Evolutionary conservation across 2,113 vertebrate genomes (phyloP).

Genomic region (Dromaius novaehollandiae): DNA sequence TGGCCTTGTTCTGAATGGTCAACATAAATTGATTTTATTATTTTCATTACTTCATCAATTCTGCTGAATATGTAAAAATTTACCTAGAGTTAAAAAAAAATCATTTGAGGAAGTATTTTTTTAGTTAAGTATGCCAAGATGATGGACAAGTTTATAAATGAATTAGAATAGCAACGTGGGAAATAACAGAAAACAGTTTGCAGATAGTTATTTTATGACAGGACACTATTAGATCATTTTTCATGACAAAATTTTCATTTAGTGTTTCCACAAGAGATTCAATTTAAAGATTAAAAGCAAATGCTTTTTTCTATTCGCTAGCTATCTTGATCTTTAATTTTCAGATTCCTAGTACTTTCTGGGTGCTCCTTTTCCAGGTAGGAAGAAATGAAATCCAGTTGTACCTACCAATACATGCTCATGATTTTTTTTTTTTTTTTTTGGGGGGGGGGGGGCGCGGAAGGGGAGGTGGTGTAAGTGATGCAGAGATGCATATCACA

Average conservation of each 20-base stretch:
- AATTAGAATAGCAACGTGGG: background rate
- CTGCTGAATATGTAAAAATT: background rate
- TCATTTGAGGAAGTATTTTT: background rate
- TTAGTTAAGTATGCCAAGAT: background rate
- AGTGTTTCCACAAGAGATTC: background rate
- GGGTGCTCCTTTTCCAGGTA: background rate
- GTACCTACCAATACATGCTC: accelerated
- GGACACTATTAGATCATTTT: background rate
- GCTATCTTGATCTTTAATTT: background rate
- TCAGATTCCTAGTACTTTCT: background rate
- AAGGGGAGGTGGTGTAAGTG: background rate
- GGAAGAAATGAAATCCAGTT: background rate
- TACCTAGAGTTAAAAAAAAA: background rate
- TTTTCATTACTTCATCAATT: background rate
- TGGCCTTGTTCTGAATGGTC: background rate
- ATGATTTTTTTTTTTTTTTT: background rate
- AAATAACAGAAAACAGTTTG: constrained; percentile 17
- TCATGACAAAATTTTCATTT: background rate
- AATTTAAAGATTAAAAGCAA: background rate
- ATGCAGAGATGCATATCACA: background rate
- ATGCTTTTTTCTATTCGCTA: background rate
- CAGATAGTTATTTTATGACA: background rate
- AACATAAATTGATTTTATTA: background rate
- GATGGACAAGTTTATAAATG: background rate
- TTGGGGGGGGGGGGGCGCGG: no score